Evolutionary conservation across 2,113 vertebrate species (phyloP).

Genomic region (Noturus placidus): DNA sequence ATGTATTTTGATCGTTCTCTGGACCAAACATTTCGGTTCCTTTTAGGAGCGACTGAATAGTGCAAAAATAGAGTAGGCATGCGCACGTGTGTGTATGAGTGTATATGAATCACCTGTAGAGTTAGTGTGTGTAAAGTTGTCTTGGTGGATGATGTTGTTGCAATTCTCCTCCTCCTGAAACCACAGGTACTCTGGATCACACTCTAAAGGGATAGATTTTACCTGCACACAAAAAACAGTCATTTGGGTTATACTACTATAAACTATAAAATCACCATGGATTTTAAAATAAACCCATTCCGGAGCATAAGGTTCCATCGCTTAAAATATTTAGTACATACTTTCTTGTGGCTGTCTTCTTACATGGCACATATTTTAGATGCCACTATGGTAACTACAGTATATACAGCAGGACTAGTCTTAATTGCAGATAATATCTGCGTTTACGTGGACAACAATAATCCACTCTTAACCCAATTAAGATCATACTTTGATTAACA

Average conservation of each 20-base stretch:
- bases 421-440: not conserved
- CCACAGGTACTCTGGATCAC: conserved; percentile 70
- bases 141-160: conserved; percentile 32
- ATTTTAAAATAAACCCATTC: not conserved
- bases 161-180: conserved; percentile 72
- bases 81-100: conserved; percentile 1
- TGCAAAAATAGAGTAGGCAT: not conserved
- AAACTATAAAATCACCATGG: not conserved
- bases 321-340: not conserved
- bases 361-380: not conserved
- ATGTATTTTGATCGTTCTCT: not conserved
- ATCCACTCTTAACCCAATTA: no score
- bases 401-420: not conserved
- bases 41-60: not conserved
- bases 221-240: conserved; percentile 22
- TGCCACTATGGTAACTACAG: not conserved
- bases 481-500: no score
- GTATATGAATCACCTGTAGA: conserved; percentile 17
- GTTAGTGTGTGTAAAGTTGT: conserved; percentile 35
- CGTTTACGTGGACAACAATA: no score
- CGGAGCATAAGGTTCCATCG: not conserved
- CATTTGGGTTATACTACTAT: not conserved
- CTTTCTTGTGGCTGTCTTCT: not conserved
- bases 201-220: conserved; percentile 65
- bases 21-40: not conserved